Conservation (phyloP, 2,113 vertebrate genomes). For the Periophthalmus modestus region DNA sequence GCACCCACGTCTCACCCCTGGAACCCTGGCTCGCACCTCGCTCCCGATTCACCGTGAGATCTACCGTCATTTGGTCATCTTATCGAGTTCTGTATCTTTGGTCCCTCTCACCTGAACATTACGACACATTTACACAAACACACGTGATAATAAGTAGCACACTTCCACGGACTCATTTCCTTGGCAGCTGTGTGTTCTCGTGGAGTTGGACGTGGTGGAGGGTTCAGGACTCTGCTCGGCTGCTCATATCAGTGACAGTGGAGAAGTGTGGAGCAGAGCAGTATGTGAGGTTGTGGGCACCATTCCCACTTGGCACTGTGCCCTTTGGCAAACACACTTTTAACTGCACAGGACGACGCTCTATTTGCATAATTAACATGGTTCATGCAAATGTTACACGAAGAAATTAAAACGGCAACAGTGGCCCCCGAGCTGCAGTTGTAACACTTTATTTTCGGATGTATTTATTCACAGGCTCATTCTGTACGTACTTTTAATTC, state of each 20-base stretch:
- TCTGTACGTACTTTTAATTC: too few species aligned
- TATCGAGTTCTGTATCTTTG: too few species aligned
- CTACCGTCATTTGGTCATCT: too few species aligned
- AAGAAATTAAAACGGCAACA: not conserved
- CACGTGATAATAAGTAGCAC: not conserved
- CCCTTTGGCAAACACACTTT: not conserved
- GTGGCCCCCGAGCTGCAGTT: too few species aligned
- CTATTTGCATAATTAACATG: not conserved
- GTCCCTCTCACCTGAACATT: too few species aligned
- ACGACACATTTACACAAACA: too few species aligned
- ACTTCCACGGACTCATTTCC: not conserved
- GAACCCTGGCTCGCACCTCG: too few species aligned
- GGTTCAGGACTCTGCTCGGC: conserved; percentile 8
- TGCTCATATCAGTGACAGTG: not conserved
- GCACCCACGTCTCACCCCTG: too few species aligned
- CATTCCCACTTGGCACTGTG: not conserved
- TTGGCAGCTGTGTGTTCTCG: not conserved
- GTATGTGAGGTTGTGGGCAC: not conserved
- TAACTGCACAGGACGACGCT: not conserved
- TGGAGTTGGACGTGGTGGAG: not conserved
- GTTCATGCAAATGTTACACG: not conserved
- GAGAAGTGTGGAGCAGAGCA: not conserved
- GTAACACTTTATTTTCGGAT: too few species aligned
- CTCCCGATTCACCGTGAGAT: too few species aligned
- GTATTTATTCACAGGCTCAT: too few species aligned